Evolutionary conservation across 2,888 invertebrate species (phyloP).

Genomic region (Eristalis intricaria): DNA sequence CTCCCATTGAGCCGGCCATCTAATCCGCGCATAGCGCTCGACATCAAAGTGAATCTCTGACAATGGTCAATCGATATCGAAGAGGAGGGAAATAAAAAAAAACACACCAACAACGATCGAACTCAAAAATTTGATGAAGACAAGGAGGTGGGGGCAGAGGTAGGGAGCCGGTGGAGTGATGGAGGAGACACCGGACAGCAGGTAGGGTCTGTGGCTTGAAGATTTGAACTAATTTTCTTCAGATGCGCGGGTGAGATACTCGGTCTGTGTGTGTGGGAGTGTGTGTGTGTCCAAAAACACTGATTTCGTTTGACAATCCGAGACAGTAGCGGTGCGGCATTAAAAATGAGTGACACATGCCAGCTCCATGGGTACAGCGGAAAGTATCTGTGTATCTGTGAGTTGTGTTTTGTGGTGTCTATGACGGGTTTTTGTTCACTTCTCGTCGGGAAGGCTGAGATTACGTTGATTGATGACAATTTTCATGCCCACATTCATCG

Average conservation of each 20-base stretch:
- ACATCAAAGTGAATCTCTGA: constrained; percentile 52
- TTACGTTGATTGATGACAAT: constrained; percentile 76
- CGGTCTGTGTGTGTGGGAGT: not conserved
- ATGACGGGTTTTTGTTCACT: not conserved
- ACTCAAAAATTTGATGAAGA: constrained; percentile 18
- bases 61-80: constrained; percentile 58
- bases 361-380: not conserved
- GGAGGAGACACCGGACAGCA: not conserved
- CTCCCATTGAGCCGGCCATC: constrained; percentile 33
- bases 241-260: constrained; percentile 6
- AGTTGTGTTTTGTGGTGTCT: not conserved
- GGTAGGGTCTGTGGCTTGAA: not conserved
- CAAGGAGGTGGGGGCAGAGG: not conserved
- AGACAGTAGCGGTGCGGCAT: constrained; percentile 52
- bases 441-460: constrained; percentile 32
- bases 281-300: constrained; percentile 10
- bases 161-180: not conserved
- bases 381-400: not conserved
- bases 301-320: constrained; percentile 19
- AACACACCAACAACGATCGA: not conserved
- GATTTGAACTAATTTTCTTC: constrained; percentile 56
- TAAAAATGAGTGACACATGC: constrained; percentile 58
- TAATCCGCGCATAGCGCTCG: constrained; percentile 49
- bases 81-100: constrained; percentile 17
- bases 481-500: constrained; percentile 62